Conservation (phyloP, 1,140 invertebrate genomes). For the Nephila pilipes region DNA sequence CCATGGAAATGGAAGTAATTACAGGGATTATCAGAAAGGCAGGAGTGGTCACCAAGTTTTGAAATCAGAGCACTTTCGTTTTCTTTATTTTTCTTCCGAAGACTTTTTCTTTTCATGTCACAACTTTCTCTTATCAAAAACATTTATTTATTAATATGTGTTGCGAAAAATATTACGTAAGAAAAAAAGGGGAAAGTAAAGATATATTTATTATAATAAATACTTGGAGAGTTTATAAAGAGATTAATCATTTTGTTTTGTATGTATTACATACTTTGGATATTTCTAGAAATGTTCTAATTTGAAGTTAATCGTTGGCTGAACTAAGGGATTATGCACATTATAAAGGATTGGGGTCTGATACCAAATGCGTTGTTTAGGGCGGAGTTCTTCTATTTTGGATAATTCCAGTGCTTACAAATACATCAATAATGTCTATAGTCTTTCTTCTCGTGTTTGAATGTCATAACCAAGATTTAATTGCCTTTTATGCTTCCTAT, state of each 20-base stretch:
- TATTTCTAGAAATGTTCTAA: not conserved
- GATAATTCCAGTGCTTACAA: too few species aligned
- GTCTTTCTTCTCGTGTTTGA: too few species aligned
- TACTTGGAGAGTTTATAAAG: not conserved
- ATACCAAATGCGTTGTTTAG: too few species aligned
- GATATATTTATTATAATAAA: not conserved
- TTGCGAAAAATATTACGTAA: not conserved
- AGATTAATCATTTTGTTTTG: not conserved
- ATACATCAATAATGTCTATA: too few species aligned
- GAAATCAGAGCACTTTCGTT: slow-evolving; percentile 16
- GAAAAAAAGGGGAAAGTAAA: not conserved
- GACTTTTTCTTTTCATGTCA: not conserved
- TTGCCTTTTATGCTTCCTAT: too few species aligned
- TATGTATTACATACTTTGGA: not conserved
- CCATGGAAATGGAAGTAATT: slow-evolving; percentile 10
- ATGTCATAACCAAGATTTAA: too few species aligned
- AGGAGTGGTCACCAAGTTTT: slow-evolving; percentile 5
- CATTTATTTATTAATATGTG: not conserved
- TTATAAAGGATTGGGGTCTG: not conserved
- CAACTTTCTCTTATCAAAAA: not conserved
- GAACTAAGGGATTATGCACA: not conserved
- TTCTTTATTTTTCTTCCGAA: not conserved
- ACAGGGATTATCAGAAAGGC: slow-evolving; percentile 24
- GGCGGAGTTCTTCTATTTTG: too few species aligned
- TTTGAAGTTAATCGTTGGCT: not conserved